Evolutionary conservation across 2,888 invertebrate genomes (phyloP), one percentile per base, ranked within the genome.

Genomic region (Nymphalis polychloros): DNA sequence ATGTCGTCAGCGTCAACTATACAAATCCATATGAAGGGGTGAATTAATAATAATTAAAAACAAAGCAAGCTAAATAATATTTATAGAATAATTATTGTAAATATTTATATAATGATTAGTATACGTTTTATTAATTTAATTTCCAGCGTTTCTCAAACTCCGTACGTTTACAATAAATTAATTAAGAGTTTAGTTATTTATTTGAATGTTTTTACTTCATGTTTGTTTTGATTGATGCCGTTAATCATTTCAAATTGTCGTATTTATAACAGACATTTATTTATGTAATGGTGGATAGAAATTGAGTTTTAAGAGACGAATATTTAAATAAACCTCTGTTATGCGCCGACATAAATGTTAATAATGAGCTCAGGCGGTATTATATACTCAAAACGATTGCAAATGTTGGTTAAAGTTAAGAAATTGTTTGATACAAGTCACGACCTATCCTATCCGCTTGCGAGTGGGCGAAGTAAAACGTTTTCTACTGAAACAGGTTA

Each of bases 401-500:
- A 63, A 72, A 68, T 68, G 63, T 68, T 59, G 55, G 60, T 63
- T 68, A 66, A 64, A 68, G 68, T 70, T 72, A 68, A 66, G 67
- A 70, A 72, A 72, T 61, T 65, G 59, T 63, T 68, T 63, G 65
- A 55, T 64, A 46, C 69, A 47, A 72, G 72, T 69, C 72, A 72
- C 72, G 72, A 72, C 72, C 72, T 72, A 72, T 72, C 72, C 72
- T 69, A 69, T 65, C 35, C 63, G 59, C 64, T 52, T 49, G 59
- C 23, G 50, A 67, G 69, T 69, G 71, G 69, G 59, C 62, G 64
- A 60, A 64, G 59, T 59, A 53, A 64, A 65, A 50, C 69, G 41
- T 63, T 64, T 64, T 66, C 66, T 71, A 66, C 71, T 55, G 57
- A 67, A 72, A 72, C 72, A 64, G 72, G 72, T 72, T 72, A 67